Conservation (phyloP, 2,113 vertebrate genomes). For the Cephalopterus ornatus region DNA sequence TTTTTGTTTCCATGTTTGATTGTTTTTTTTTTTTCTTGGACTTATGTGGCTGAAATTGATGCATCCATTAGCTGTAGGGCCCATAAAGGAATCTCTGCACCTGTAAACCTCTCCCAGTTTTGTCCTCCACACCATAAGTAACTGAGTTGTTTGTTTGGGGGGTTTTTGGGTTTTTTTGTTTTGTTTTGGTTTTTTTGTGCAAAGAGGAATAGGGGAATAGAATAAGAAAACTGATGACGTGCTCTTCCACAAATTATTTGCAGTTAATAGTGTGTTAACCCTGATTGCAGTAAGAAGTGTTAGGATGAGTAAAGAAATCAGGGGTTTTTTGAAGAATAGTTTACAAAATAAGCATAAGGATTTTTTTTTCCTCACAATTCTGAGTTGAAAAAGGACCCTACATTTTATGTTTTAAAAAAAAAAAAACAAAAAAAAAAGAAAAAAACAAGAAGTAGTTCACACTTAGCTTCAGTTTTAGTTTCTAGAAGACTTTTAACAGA, state of each 20-base stretch:
- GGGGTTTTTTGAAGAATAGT: background rate
- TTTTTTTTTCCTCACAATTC: background rate
- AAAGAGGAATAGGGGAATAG: background rate
- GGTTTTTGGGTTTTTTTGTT: background rate
- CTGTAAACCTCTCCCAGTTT: background rate
- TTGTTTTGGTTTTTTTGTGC: background rate
- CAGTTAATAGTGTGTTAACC: background rate
- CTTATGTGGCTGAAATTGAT: background rate
- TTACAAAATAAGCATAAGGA: background rate
- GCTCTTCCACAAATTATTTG: background rate
- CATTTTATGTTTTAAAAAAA: background rate
- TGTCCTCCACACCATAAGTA: background rate
- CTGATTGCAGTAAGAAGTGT: background rate
- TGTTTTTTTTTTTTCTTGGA: rapidly evolving
- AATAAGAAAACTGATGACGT: background rate
- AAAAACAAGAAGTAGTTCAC: background rate
- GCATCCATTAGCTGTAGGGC: background rate
- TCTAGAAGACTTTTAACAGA: background rate
- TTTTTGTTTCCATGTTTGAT: rapidly evolving
- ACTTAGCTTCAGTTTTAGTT: background rate
- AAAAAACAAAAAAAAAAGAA: background rate
- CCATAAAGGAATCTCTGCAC: background rate
- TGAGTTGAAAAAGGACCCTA: background rate
- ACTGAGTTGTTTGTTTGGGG: background rate
- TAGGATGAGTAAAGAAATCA: background rate